These are phyloP conservation scores for Rhopilema esculentum DNA, from an alignment of 30 jellyfish, hydroid and myxozoan species.

Conservation along the genomic window DNA sequence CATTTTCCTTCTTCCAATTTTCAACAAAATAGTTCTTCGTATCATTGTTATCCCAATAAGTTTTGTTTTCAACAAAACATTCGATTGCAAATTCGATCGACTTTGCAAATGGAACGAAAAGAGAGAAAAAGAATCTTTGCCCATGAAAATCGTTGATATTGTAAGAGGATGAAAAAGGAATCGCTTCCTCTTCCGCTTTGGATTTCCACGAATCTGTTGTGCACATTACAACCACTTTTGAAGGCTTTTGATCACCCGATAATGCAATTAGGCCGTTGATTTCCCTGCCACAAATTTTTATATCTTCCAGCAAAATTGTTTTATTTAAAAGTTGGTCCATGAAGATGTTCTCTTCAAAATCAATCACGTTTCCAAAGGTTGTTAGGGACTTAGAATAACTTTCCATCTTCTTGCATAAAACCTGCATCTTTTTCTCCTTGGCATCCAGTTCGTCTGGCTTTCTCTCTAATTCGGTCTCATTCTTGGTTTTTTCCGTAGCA, in stretches of 20 bases:
- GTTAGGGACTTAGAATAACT: not conserved
- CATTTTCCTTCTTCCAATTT: conserved; percentile 5
- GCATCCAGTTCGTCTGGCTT: not conserved
- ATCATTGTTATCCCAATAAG: conserved; percentile 81
- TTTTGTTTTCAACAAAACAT: conserved; percentile 32
- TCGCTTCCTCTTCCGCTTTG: conserved; percentile 24
- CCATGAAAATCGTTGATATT: not conserved
- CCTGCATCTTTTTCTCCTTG: conserved; percentile 5
- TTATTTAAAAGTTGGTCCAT: not conserved
- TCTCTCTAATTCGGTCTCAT: not conserved
- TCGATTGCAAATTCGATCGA: conserved; percentile 61
- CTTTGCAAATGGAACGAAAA: conserved; percentile 36
- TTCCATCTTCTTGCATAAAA: conserved; percentile 8
- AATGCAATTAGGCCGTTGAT: conserved; percentile 26
- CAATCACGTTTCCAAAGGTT: not conserved
- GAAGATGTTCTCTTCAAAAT: conserved; percentile 26
- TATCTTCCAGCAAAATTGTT: conserved; percentile 22
- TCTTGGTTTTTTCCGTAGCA: not conserved
- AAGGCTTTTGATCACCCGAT: not conserved
- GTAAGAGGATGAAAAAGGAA: not conserved
- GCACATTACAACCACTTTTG: conserved; percentile 19
- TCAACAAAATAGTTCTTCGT: conserved; percentile 50
- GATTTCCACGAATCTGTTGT: conserved; percentile 64
- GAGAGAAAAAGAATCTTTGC: conserved; percentile 13
- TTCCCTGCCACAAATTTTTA: conserved; percentile 32